A percentile compares a stretch with the other conserved stretches of the same genome.
phyloP scores from a whole-genome alignment of 2,888 invertebrate species.

The Macropis europaea region DNA sequence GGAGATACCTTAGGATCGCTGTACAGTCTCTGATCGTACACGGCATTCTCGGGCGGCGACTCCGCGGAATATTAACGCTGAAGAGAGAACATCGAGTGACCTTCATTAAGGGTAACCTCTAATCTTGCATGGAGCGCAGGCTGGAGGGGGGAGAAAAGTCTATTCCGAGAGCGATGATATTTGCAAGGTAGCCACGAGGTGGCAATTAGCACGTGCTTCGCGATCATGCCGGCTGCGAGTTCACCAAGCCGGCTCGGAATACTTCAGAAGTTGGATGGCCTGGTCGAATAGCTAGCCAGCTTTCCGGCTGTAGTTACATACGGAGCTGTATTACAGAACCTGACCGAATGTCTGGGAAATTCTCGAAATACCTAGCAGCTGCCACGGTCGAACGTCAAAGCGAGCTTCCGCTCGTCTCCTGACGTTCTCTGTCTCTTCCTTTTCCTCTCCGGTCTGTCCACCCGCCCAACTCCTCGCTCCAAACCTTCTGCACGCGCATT shows the following conservation, averaged over 20 bases:
- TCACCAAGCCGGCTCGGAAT: constrained; percentile 45
- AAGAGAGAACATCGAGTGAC: constrained; percentile 1
- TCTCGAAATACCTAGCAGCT: constrained; percentile 53
- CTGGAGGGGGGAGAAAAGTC: neutral
- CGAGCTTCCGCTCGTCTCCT: constrained; percentile 32
- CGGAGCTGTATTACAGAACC: constrained; percentile 50
- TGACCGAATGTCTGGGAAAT: constrained; percentile 50
- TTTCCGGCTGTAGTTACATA: constrained; percentile 35
- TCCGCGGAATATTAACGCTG: constrained; percentile 1
- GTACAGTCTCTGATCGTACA: too few relatives aligned
- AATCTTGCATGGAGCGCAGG: constrained; percentile 33
- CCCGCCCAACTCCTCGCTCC: neutral
- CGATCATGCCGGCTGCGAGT: constrained; percentile 22
- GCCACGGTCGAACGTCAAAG: constrained; percentile 59
- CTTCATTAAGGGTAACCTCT: constrained; percentile 44
- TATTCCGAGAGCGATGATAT: constrained; percentile 41
- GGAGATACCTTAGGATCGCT: too few relatives aligned
- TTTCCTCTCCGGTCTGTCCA: too few relatives aligned
- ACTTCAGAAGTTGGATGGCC: constrained; percentile 45
- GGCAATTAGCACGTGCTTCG: constrained; percentile 47
- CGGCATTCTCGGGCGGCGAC: neutral
- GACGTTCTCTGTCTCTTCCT: neutral
- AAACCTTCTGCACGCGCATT: neutral
- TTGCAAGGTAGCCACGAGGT: constrained; percentile 46
- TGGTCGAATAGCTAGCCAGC: constrained; percentile 28